phyloP scores from a whole-genome alignment of 2,888 invertebrate species.

The Listrodromus nycthemerus region DNA sequence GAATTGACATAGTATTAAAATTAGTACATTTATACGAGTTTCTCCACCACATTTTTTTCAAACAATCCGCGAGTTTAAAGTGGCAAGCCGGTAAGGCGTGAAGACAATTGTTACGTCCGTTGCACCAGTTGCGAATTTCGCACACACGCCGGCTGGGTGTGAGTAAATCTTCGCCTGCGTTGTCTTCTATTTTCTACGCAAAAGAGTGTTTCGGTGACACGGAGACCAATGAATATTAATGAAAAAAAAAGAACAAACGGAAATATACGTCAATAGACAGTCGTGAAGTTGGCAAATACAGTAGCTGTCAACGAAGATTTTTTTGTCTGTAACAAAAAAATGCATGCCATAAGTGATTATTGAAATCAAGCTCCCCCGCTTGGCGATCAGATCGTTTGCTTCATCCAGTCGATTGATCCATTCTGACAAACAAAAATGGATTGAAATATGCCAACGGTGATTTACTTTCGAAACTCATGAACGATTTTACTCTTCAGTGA shows the following conservation, averaged over 20 bases:
- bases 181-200: conserved; percentile 20
- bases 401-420: conserved; percentile 5
- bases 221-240: conserved; percentile 48
- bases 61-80: neutral
- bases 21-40: neutral
- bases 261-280: neutral
- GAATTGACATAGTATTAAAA: neutral
- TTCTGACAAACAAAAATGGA: neutral
- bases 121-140: neutral
- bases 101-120: neutral
- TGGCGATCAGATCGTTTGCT: conserved; percentile 25
- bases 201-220: conserved; percentile 33
- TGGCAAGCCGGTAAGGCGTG: neutral
- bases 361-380: conserved; percentile 1
- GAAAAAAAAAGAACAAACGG: neutral
- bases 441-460: neutral
- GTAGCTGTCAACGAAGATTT: conserved; percentile 1
- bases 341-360: conserved; percentile 26
- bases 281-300: conserved; percentile 3
- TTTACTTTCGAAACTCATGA: conserved; percentile 4
- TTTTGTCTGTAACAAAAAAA: conserved; percentile 8
- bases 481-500: conserved; percentile 13
- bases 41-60: neutral
- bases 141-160: neutral
- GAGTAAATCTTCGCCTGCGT: conserved; percentile 12